phyloP scores from a whole-genome alignment of 2,797 vertebrate species.

The Melanotaenia maccullochi region DNA sequence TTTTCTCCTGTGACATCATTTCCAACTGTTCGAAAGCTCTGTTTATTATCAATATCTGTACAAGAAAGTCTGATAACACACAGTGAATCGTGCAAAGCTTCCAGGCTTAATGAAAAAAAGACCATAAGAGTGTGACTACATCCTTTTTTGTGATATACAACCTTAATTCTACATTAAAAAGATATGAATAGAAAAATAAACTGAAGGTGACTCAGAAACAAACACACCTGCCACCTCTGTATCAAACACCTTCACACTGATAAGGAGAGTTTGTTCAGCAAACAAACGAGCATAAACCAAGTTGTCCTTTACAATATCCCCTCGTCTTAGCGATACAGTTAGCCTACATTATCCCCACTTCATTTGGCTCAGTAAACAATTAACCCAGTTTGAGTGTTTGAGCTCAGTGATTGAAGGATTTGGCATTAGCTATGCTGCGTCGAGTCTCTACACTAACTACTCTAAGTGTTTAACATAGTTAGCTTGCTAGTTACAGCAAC shows the following conservation, averaged over 20 bases:
- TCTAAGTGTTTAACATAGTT: conserved; percentile 74
- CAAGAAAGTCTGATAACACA: too few species aligned
- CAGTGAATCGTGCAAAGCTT: not conserved
- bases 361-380: conserved; percentile 78
- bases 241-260: conserved; percentile 50
- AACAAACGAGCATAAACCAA: conserved; percentile 65
- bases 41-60: not conserved
- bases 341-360: conserved; percentile 77
- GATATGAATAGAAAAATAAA: not conserved
- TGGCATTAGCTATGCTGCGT: conserved; percentile 69
- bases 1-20: not conserved
- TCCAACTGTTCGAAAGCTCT: not conserved
- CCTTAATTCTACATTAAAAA: not conserved
- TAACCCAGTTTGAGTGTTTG: conserved; percentile 65
- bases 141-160: not conserved
- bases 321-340: conserved; percentile 62
- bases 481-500: conserved; percentile 41
- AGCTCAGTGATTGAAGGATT: conserved; percentile 70
- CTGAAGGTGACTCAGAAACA: conserved; percentile 14
- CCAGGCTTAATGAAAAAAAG: not conserved
- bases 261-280: conserved; percentile 42
- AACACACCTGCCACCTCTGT: conserved; percentile 27
- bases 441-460: conserved; percentile 61
- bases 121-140: not conserved
- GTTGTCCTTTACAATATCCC: conserved; percentile 68